Conservation (phyloP, 1,140 invertebrate species). For the Macrostomum lignano region DNA sequence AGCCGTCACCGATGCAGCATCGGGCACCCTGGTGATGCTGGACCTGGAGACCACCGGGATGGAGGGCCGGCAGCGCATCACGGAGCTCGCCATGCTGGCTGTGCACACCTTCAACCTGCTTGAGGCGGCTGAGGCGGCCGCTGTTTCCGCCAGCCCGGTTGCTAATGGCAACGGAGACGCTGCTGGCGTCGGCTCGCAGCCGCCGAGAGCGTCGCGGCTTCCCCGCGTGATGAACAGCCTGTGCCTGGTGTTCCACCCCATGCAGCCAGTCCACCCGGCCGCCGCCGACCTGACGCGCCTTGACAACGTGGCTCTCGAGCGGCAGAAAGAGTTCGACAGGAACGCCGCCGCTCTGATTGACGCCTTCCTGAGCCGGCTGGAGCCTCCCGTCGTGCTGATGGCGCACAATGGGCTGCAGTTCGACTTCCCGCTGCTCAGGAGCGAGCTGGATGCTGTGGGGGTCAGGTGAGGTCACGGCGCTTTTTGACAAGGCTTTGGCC, state of each 20-base stretch:
- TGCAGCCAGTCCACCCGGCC: conserved; percentile 3
- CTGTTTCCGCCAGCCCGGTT: too few relatives aligned
- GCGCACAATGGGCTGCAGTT: conserved; percentile 48
- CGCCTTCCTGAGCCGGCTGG: conserved; percentile 35
- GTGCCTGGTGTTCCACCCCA: conserved; percentile 7
- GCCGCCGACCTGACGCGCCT: conserved; percentile 24
- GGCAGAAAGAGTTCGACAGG: conserved; percentile 33
- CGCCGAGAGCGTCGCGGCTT: not conserved
- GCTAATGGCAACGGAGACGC: too few relatives aligned
- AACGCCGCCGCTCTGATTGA: conserved; percentile 31
- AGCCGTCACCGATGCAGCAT: too few relatives aligned
- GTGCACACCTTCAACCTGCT: conserved; percentile 4
- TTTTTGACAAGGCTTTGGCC: too few relatives aligned
- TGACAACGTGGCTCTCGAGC: conserved; percentile 35
- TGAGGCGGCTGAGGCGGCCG: not conserved
- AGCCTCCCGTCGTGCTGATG: conserved; percentile 40
- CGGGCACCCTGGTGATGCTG: conserved; percentile 7
- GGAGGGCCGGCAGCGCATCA: conserved; percentile 5
- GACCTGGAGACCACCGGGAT: conserved; percentile 8
- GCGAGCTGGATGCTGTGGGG: conserved; percentile 22
- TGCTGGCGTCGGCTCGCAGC: not conserved
- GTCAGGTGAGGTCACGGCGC: too few relatives aligned
- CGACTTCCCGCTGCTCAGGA: conserved; percentile 43
- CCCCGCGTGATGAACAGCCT: conserved; percentile 8
- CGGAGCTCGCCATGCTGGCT: conserved; percentile 7